Base-by-base conservation (phyloP, 2,888 invertebrate species). In the Drosophila atripex region DNA sequence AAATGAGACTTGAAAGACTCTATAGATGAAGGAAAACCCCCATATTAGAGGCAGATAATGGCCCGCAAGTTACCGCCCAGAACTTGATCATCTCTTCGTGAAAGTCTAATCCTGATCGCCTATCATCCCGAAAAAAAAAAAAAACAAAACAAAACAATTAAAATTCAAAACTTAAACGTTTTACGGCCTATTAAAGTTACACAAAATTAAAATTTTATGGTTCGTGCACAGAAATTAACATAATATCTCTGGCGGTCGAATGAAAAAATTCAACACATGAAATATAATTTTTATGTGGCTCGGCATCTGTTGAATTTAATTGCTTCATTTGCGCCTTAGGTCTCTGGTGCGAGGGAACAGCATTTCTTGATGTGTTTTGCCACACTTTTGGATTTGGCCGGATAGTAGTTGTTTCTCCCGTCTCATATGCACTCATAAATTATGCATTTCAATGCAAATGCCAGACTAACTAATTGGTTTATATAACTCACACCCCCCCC, bases 401-500 rank as follows among this genome's bases (percentile, higher is more conserved):
- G 45, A 46, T 49, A 78, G 38, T 64, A 71, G 64, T 59, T 61
- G 56, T 65, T 60, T 58, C 47, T 51, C 47, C 51, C 46, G 38
- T 58, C 65, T 66, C n/a, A n/a, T 28, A 39, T 41, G 86, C 78
- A 88, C 75, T 74, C 80, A 88, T 86, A 80, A 86, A 86, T 75
- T 71, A 88, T 80, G 78, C 80, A 88, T 80, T 75, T 57, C 49
- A 59, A 88, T 80, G 88, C 83, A 76, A 88, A 82, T 78, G 78
- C 57, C 59, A 38, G 43, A 61, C 32, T 28, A 49, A 43, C 69
- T 82, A 82, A 82, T 82, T 82, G 88, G 88, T 71, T 82, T 82
- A 82, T 68, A 77, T 88, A 80, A 80, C 18, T 18, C n/a, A 18
- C 39, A n/a, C n/a, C n/a, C n/a, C n/a, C n/a, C n/a, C n/a, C n/a